Evolutionary conservation across 35 echinoderm and acorn worm species (phyloP).

Genomic region (Lytechinus pictus): DNA sequence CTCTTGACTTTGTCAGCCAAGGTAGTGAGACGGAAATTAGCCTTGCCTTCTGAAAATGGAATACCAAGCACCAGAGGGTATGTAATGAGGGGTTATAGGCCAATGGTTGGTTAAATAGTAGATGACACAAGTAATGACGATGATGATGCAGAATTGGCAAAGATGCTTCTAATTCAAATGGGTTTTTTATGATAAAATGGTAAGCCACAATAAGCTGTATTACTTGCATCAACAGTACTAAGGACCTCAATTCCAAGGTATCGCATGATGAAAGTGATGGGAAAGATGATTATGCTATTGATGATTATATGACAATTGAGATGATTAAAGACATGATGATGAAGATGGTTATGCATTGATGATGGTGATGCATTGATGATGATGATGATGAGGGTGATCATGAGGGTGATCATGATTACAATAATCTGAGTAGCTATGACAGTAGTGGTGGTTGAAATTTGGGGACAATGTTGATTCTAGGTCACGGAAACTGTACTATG

Average conservation of each 20-base stretch:
- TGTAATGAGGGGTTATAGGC: not conserved
- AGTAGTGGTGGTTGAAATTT: not conserved
- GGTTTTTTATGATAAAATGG: not conserved
- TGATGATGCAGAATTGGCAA: not conserved
- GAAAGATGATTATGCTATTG: not conserved
- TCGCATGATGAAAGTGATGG: slow-evolving; percentile 33
- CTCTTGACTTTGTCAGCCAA: slow-evolving; percentile 15
- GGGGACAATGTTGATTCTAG: not conserved
- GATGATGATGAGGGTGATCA: slow-evolving; percentile 39
- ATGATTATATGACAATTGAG: not conserved
- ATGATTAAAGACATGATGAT: not conserved
- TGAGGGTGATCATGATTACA: slow-evolving; percentile 21
- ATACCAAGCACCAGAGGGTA: not conserved
- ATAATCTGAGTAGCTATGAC: slow-evolving; percentile 31
- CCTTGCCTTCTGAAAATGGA: slow-evolving; percentile 14
- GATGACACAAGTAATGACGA: slow-evolving; percentile 39
- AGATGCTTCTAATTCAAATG: not conserved
- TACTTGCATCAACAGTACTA: not conserved
- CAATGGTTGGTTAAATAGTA: not conserved
- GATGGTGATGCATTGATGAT: not conserved
- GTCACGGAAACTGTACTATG: not conserved
- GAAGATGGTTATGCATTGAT: not conserved
- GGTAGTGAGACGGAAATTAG: not conserved
- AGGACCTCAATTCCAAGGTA: not conserved
- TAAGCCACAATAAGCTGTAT: not conserved